Evolutionary conservation across 1,140 invertebrate genomes (phyloP), one percentile per base, ranked within the genome.

Genomic region (Drosophila murphyi): DNA sequence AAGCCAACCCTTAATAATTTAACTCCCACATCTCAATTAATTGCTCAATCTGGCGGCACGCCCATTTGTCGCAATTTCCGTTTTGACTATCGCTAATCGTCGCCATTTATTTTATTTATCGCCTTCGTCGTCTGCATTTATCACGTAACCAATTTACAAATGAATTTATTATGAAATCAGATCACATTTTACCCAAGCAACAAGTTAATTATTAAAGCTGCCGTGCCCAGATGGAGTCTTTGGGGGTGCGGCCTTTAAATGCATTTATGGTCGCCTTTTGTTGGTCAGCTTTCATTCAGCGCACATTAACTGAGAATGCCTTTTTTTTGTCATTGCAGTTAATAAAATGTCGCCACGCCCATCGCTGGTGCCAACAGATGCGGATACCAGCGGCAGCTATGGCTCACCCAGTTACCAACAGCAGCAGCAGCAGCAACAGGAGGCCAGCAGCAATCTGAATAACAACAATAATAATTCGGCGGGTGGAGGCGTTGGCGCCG

Each of bases 291-390:
- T 48, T 57, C 45, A 57, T 20, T 32, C 41, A 57, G 41, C 37
- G 28, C 8, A 37, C 35, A 39, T 35, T 60, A 12, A 47, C 20
- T 71, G 43, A 57, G 12, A 52, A 35, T 20, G 1, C 3, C 4
- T 61, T 5, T 94, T 51, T 65, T 8, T 55, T 43, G 50, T 61
- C 54, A 64, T 92, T 93, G 52, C 91, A 95, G 95, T 95, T 70
- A 95, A 94, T 76, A 95, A 95, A 93, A 94, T 95, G 93, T 94
- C 94, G 47, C 95, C 95, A 43, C 93, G 95, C 65, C 93, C 94
- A 52, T 94, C 94, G 28, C 76, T 94, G 63, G 94, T 95, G 60
- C 93, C 93, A 2, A 91, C 82, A 61, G 91, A 92, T 43, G 72
- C 87, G 61, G 91, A 92, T 56, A 88, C 78, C 63, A 89, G 85